Conservation (phyloP, 2,797 vertebrate genomes). For the Muscicapa comitata region DNA sequence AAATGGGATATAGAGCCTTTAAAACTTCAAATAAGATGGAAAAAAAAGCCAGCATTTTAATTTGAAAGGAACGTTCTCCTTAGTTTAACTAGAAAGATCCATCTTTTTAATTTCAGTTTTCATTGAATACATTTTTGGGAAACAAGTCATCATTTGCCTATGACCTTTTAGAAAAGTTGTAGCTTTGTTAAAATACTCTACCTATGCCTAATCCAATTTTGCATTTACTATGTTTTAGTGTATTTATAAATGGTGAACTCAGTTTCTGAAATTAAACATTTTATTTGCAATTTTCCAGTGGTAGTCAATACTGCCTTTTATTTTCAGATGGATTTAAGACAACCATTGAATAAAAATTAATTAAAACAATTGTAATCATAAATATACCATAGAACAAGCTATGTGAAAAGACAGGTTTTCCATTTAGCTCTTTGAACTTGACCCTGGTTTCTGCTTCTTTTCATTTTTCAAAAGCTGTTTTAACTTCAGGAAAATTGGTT, state of each 20-base stretch:
- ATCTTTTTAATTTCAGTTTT: slow-evolving; percentile 63
- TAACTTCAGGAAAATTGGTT: background rate
- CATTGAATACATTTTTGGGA: slow-evolving; percentile 52
- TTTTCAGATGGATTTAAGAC: slow-evolving; percentile 25
- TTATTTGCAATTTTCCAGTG: slow-evolving; percentile 79
- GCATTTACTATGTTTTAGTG: slow-evolving; percentile 79
- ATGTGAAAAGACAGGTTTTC: background rate
- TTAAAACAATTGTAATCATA: background rate
- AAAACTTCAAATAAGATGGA: slow-evolving; percentile 23
- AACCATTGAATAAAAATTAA: background rate
- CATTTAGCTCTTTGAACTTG: background rate
- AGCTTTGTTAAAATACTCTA: slow-evolving; percentile 78
- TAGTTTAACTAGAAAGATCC: slow-evolving; percentile 2
- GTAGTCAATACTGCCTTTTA: slow-evolving; percentile 61
- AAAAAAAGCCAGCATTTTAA: slow-evolving; percentile 56
- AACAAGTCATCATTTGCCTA: slow-evolving; percentile 63
- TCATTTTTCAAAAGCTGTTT: background rate
- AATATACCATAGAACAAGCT: background rate
- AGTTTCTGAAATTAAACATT: slow-evolving; percentile 84
- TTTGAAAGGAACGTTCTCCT: slow-evolving; percentile 30
- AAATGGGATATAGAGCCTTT: slow-evolving; percentile 36
- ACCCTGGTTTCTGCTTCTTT: background rate
- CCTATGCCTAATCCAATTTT: slow-evolving; percentile 74
- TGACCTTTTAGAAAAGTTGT: slow-evolving; percentile 69
- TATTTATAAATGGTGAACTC: slow-evolving; percentile 83